These are phyloP conservation scores for Lycophotia porphyrea DNA, from an alignment of 2,888 invertebrate species.

Conservation along the genomic window DNA sequence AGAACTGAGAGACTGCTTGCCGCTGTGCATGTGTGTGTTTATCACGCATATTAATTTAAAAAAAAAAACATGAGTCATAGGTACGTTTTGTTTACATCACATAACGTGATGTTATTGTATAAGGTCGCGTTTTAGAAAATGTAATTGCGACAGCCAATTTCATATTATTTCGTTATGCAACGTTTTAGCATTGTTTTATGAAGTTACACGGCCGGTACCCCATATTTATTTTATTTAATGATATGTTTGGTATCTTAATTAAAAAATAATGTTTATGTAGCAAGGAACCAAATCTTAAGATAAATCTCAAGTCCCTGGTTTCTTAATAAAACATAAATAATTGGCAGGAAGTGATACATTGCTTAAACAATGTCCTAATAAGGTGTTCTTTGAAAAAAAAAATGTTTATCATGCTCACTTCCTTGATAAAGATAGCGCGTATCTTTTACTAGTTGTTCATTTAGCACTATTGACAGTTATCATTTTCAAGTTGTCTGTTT, in stretches of 20 bases:
- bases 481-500: constrained; percentile 62
- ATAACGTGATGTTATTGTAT: constrained; percentile 54
- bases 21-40: constrained; percentile 33
- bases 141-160: constrained; percentile 50
- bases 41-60: constrained; percentile 60
- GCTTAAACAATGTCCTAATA: constrained; percentile 13
- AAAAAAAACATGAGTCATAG: constrained; percentile 60
- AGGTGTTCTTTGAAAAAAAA: constrained; percentile 11
- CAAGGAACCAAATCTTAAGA: neutral
- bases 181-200: constrained; percentile 37
- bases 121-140: constrained; percentile 63
- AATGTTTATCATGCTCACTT: constrained; percentile 42
- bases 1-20: constrained; percentile 40
- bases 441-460: constrained; percentile 65
- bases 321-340: neutral
- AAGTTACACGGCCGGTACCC: constrained; percentile 11
- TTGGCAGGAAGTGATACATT: constrained; percentile 2
- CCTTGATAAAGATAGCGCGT: constrained; percentile 60
- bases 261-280: neutral
- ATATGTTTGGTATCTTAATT: constrained; percentile 21
- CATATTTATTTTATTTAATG: constrained; percentile 28
- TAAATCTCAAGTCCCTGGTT: neutral
- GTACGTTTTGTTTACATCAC: constrained; percentile 66
- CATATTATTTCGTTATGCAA: constrained; percentile 52
- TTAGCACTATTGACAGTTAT: constrained; percentile 70